Conservation (phyloP, 2,888 invertebrate species). For the Dicyrtoma fusca region DNA sequence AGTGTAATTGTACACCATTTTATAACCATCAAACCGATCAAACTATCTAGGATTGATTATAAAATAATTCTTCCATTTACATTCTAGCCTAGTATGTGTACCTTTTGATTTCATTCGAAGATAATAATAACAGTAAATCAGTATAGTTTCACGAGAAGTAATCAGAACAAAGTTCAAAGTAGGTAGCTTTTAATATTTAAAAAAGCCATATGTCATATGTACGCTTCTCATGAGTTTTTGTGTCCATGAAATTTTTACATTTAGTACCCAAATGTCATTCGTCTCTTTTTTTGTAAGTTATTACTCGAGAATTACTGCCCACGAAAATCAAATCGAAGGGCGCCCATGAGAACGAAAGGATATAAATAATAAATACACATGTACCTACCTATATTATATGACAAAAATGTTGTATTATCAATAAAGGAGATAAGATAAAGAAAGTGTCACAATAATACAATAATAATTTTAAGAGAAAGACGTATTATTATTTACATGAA, state of each 20-base stretch:
- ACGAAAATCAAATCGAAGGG: no score
- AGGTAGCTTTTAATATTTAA: conserved; percentile 24
- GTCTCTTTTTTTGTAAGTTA: not conserved
- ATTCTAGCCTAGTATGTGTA: no score
- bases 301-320: no score
- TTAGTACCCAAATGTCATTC: conserved; percentile 33
- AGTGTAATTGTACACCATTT: conserved; percentile 57
- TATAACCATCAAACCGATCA: no score
- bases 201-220: conserved; percentile 38
- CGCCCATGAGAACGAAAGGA: not conserved
- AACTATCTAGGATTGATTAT: no score
- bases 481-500: conserved; percentile 7
- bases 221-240: not conserved
- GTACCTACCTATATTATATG: no score
- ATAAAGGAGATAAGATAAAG: not conserved
- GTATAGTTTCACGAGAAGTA: conserved; percentile 62
- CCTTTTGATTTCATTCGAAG: no score
- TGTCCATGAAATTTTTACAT: conserved; percentile 40
- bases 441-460: no score
- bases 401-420: not conserved
- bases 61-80: no score
- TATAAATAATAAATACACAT: not conserved
- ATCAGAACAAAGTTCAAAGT: conserved; percentile 59
- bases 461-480: no score
- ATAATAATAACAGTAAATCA: no score